These are phyloP conservation scores for Tetraneura akinire DNA, from an alignment of 1,140 invertebrate species.

Conservation along the genomic window DNA sequence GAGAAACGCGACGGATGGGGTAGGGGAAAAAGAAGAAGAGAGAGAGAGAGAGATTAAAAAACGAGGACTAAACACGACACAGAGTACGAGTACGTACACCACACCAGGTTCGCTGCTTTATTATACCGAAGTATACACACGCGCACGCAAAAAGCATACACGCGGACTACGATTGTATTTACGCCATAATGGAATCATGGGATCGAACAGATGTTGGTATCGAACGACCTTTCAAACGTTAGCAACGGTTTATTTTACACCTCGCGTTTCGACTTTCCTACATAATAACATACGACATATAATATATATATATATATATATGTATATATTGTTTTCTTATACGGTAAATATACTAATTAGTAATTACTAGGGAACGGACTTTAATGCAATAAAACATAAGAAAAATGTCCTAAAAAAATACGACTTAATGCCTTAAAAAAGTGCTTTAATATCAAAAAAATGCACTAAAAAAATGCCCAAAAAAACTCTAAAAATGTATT, in stretches of 20 bases:
- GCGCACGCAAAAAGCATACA: not conserved
- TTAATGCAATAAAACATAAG: too few relatives aligned
- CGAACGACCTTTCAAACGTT: constrained; percentile 22
- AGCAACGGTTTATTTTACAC: constrained; percentile 23
- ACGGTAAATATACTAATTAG: too few relatives aligned
- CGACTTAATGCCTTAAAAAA: too few relatives aligned
- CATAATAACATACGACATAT: too few relatives aligned
- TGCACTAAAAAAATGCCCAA: too few relatives aligned
- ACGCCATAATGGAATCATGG: constrained; percentile 45
- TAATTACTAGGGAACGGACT: too few relatives aligned
- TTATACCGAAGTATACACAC: not conserved
- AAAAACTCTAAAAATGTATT: too few relatives aligned
- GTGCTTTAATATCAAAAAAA: too few relatives aligned
- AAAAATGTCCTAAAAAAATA: too few relatives aligned
- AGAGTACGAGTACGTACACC: not conserved
- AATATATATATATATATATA: too few relatives aligned
- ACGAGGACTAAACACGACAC: constrained; percentile 37
- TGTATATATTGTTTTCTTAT: too few relatives aligned
- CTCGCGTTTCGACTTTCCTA: not conserved
- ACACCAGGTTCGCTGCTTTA: constrained; percentile 36
- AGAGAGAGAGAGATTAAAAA: constrained; percentile 12
- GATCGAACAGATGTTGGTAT: constrained; percentile 35
- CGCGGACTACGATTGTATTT: not conserved
- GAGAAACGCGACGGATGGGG: not conserved
- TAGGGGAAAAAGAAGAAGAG: not conserved